phyloP scores from a whole-genome alignment of 2,113 vertebrate species.

The Archocentrus centrarchus region DNA sequence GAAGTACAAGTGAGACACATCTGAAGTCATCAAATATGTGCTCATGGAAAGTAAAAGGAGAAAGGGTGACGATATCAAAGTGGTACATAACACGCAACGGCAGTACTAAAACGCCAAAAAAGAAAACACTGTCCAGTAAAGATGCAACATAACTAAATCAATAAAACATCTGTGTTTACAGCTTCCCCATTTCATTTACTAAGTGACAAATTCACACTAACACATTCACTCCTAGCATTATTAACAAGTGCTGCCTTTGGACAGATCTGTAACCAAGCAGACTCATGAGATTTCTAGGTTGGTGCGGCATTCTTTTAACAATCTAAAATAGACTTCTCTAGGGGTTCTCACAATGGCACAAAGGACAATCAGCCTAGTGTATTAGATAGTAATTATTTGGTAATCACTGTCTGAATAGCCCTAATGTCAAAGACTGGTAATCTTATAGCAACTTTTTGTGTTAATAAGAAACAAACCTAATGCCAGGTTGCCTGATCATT shows the following conservation, averaged over 20 bases:
- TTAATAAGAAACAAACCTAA: background rate
- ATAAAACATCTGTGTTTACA: constrained; percentile 48
- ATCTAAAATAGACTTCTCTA: constrained; percentile 1
- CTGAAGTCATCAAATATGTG: constrained; percentile 12
- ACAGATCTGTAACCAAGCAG: background rate
- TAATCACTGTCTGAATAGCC: background rate
- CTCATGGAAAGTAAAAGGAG: background rate
- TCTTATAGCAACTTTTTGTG: constrained; percentile 9
- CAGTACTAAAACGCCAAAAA: background rate
- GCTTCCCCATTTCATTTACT: constrained; percentile 24
- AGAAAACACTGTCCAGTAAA: constrained; percentile 3
- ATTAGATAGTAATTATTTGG: background rate
- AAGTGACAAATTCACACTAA: constrained; percentile 17
- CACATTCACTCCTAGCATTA: constrained; percentile 22
- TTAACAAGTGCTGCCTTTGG: constrained; percentile 1
- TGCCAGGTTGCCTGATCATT: background rate
- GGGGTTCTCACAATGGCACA: background rate
- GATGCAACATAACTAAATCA: constrained; percentile 16
- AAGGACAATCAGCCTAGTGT: background rate
- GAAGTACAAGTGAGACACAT: background rate
- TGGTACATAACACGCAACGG: background rate
- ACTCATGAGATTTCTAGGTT: background rate
- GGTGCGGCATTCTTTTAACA: background rate
- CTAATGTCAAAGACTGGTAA: background rate
- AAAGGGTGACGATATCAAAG: background rate